Conservation (phyloP, 1,140 invertebrate genomes). For the Cepaea nemoralis region DNA sequence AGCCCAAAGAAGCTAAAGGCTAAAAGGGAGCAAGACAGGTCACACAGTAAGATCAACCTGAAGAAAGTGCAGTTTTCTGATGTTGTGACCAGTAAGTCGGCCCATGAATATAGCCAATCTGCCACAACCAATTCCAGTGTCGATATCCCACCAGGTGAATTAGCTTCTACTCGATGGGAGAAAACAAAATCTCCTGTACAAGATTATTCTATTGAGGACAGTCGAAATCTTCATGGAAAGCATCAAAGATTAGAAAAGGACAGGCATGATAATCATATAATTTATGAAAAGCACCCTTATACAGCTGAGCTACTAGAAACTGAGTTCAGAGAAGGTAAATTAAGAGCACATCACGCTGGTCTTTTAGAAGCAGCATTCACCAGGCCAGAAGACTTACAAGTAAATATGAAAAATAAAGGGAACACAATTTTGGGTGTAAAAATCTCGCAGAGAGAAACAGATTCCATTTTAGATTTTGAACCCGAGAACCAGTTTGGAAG, state of each 20-base stretch:
- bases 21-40: neutral
- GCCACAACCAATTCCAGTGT: neutral
- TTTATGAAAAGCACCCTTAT: neutral
- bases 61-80: slow-evolving; percentile 27
- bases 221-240: neutral
- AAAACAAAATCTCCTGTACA: neutral
- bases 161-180: neutral
- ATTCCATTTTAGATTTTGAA: neutral
- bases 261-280: neutral
- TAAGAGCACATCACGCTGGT: neutral
- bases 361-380: neutral
- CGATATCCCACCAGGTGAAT: neutral
- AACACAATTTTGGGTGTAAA: neutral
- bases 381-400: neutral
- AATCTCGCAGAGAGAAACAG: neutral
- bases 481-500: neutral
- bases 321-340: neutral
- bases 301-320: neutral
- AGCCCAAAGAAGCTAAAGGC: neutral
- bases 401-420: neutral
- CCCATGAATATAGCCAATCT: neutral
- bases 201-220: neutral
- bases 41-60: neutral
- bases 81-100: neutral
- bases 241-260: neutral